Evolutionary conservation across 2,113 vertebrate genomes (phyloP).

Genomic region (Abramis brama): DNA sequence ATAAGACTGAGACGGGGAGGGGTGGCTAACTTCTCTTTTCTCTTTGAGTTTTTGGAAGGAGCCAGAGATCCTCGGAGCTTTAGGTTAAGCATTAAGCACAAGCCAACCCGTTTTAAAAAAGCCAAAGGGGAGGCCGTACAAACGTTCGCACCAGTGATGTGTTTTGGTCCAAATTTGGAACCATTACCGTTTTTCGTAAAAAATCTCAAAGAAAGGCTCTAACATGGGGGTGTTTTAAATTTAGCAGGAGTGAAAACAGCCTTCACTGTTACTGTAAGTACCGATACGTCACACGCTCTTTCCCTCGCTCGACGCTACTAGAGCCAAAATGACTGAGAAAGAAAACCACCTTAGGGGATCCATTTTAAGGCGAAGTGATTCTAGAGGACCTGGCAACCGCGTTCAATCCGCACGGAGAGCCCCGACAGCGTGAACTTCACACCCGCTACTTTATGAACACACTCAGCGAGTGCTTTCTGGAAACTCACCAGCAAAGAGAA

Average conservation of each 20-base stretch:
- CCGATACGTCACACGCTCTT: conserved; percentile 67
- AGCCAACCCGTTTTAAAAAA: conserved; percentile 1
- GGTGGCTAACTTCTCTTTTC: conserved; percentile 30
- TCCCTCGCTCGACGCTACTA: conserved; percentile 48
- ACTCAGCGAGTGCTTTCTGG: conserved; percentile 51
- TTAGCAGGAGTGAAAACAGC: conserved; percentile 85
- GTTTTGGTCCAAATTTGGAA: conserved; percentile 16
- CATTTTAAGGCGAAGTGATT: conserved; percentile 66
- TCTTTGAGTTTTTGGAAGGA: conserved; percentile 37
- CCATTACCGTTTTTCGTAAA: conserved; percentile 3
- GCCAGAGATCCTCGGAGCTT: neutral
- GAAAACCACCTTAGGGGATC: conserved; percentile 71
- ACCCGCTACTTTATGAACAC: conserved; percentile 51
- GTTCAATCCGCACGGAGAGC: conserved; percentile 59
- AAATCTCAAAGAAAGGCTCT: conserved; percentile 2
- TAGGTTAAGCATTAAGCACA: conserved; percentile 21
- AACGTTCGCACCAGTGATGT: neutral
- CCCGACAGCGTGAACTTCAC: conserved; percentile 66
- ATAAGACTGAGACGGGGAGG: conserved; percentile 53
- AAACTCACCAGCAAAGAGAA: conserved; percentile 57
- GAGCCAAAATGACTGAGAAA: conserved; percentile 54
- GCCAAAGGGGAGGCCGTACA: neutral
- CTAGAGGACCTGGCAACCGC: conserved; percentile 63
- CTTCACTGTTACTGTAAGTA: conserved; percentile 72
- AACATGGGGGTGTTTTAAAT: conserved; percentile 79